phyloP scores from a whole-genome alignment of 2,113 vertebrate species.

The Elgaria multicarinata region DNA sequence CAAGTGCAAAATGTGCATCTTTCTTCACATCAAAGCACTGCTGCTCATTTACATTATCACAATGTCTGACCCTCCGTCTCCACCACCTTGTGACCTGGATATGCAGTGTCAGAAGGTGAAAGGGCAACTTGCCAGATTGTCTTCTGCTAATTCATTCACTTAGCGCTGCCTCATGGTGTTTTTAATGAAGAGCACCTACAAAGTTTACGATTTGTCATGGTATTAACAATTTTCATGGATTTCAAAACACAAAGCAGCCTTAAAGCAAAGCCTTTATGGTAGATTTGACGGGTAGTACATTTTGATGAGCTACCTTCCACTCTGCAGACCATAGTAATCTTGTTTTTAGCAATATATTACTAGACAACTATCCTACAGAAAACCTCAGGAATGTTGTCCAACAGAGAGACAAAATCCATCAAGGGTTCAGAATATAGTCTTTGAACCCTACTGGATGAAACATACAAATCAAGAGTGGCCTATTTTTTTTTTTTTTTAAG shows the following conservation, averaged over 20 bases:
- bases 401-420: constrained; percentile 57
- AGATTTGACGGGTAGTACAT: constrained; percentile 74
- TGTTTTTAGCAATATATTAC: constrained; percentile 57
- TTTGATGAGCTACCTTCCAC: constrained; percentile 65
- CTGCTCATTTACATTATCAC: constrained; percentile 44
- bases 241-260: constrained; percentile 72
- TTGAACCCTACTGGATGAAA: constrained; percentile 52
- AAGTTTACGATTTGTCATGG: constrained; percentile 67
- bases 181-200: constrained; percentile 61
- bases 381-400: constrained; percentile 28
- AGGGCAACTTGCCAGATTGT: constrained; percentile 44
- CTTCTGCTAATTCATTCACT: constrained; percentile 52
- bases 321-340: constrained; percentile 65
- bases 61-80: constrained; percentile 35
- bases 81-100: constrained; percentile 46
- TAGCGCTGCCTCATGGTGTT: constrained; percentile 55
- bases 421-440: constrained; percentile 39
- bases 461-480: background rate
- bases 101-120: constrained; percentile 37
- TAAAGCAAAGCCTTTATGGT: constrained; percentile 64
- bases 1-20: constrained; percentile 4
- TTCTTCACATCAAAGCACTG: constrained; percentile 1
- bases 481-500: background rate
- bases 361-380: constrained; percentile 50
- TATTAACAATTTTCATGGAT: constrained; percentile 74